Evolutionary conservation across 2,113 vertebrate species (phyloP).

Genomic region (Gymnogyps californianus): DNA sequence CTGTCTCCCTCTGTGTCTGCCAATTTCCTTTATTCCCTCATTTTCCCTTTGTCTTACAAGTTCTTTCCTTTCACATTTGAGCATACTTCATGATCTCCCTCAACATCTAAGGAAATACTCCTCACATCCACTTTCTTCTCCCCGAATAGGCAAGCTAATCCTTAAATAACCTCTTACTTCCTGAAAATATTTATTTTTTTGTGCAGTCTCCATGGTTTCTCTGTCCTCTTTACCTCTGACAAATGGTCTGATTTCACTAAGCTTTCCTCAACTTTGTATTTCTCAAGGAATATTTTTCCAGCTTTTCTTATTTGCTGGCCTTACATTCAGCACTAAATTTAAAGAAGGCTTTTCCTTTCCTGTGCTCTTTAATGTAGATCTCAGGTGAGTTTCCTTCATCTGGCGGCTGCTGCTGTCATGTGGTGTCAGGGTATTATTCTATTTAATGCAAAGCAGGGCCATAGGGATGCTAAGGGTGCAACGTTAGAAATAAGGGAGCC

Average conservation of each 20-base stretch:
- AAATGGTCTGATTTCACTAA: not conserved
- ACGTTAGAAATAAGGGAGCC: not conserved
- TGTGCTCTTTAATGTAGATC: not conserved
- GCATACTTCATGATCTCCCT: not conserved
- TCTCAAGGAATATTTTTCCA: not conserved
- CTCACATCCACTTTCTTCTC: not conserved
- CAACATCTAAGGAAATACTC: not conserved
- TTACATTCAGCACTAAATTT: not conserved
- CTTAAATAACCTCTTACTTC: not conserved
- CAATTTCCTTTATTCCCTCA: not conserved
- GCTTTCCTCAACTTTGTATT: not conserved
- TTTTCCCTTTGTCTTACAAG: not conserved
- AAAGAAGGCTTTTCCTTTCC: not conserved
- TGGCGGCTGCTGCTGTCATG: not conserved
- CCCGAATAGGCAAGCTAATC: fast-evolving
- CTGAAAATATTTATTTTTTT: not conserved
- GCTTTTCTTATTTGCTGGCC: not conserved
- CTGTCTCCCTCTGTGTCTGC: not conserved
- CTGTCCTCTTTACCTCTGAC: not conserved
- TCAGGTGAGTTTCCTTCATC: not conserved
- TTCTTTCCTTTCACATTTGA: not conserved
- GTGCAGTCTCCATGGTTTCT: not conserved
- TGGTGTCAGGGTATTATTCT: not conserved
- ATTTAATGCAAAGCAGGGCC: not conserved
- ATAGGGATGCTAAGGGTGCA: not conserved